Evolutionary conservation across 1,140 invertebrate genomes (phyloP).

Genomic region (Cyclargus thomasi): DNA sequence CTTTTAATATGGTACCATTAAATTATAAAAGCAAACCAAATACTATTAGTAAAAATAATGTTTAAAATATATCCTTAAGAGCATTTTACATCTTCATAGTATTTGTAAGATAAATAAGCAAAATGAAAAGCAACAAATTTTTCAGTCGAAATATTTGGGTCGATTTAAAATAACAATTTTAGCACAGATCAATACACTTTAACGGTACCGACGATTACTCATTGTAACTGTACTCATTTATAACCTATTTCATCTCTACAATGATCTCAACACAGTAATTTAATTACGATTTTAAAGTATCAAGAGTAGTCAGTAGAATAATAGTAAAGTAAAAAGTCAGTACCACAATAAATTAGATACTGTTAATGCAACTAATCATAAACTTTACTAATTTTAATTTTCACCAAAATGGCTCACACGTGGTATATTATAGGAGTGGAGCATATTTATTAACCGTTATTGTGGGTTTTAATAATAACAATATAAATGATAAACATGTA

Average conservation of each 20-base stretch:
- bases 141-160: neutral
- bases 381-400: too few relatives aligned
- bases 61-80: too few relatives aligned
- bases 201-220: neutral
- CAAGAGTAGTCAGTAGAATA: neutral
- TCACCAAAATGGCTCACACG: too few relatives aligned
- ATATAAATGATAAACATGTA: too few relatives aligned
- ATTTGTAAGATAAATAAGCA: neutral
- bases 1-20: neutral
- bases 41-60: too few relatives aligned
- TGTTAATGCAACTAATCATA: too few relatives aligned
- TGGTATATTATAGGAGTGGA: too few relatives aligned
- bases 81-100: neutral
- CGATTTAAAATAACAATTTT: neutral
- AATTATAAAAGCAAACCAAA: too few relatives aligned
- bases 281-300: neutral
- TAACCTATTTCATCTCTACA: neutral
- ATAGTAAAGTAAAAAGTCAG: too few relatives aligned
- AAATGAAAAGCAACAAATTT: neutral
- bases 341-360: too few relatives aligned
- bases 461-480: too few relatives aligned
- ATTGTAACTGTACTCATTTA: neutral
- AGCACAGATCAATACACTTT: neutral
- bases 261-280: neutral
- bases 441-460: too few relatives aligned